phyloP scores from a whole-genome alignment of 2,797 vertebrate species.

The Antrozous pallidus region DNA sequence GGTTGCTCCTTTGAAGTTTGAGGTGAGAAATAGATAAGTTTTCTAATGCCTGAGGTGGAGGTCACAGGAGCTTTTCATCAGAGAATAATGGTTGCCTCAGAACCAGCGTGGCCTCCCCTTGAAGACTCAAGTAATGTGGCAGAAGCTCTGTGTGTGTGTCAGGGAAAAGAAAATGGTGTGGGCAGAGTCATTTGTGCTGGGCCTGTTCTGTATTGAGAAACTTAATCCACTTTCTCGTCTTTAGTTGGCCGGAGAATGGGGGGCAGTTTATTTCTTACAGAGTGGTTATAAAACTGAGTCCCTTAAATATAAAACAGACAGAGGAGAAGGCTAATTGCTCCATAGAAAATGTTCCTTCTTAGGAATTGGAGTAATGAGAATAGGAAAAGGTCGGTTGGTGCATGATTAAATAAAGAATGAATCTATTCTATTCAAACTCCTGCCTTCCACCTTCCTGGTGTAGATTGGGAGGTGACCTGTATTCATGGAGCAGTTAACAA shows the following conservation, averaged over 20 bases:
- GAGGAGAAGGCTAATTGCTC: slow-evolving; percentile 64
- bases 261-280: slow-evolving; percentile 46
- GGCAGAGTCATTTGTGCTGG: neutral
- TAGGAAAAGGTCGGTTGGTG: slow-evolving; percentile 51
- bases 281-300: slow-evolving; percentile 40
- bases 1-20: slow-evolving; percentile 57
- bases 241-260: slow-evolving; percentile 30
- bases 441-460: slow-evolving; percentile 55
- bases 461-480: slow-evolving; percentile 57
- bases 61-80: slow-evolving; percentile 50
- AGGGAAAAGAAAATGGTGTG: slow-evolving; percentile 44
- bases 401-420: slow-evolving; percentile 68
- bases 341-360: slow-evolving; percentile 49
- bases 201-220: slow-evolving; percentile 54
- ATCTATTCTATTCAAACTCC: slow-evolving; percentile 70
- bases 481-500: slow-evolving; percentile 68
- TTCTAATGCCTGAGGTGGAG: slow-evolving; percentile 57
- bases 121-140: neutral
- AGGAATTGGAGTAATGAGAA: slow-evolving; percentile 53
- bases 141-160: neutral
- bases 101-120: slow-evolving; percentile 25
- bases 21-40: slow-evolving; percentile 45
- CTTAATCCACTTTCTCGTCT: neutral
- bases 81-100: slow-evolving; percentile 50
- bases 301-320: slow-evolving; percentile 64